Base-by-base conservation (phyloP, 2,888 invertebrate species). In the Cinara cedri region DNA sequence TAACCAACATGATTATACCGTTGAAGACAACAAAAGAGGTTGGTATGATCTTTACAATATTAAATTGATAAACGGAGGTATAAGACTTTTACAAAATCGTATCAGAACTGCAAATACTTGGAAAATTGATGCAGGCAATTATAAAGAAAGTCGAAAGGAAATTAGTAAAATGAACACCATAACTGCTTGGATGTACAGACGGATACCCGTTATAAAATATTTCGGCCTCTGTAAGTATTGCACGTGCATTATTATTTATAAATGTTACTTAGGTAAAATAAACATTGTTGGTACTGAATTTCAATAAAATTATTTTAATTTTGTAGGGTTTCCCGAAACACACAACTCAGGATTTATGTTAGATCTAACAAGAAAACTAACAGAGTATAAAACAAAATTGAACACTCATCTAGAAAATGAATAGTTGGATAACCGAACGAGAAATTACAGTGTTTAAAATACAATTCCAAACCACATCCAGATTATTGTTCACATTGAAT, bases 41-140 rank as follows among this genome's bases (percentile, higher is more conserved):
- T 63, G 63, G 63, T 34, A 21, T 34, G 19, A 46, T 49, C 21
- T 74, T 11, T 74, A 74, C 21, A 62, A 74, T 34, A 62, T 62
- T 62, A 74, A 74, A 62, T 10, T 74, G 63, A 16, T 74, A 14
- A 74, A 74, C 10, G 74, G 74, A 16, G 74, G 74, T 1, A 51
- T 74, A 1, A 63, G 62, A 51, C 11, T 74, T 34, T 46, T 19
- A 34, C 74, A 74, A 51, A 49, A 63, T 49, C 51, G 74, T 63
- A 63, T 62, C 26, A 42, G 1, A 62, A 10, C 11, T 42, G 51
- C n/a, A n/a, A n/a, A 62, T 2, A 16, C 34, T 21, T 74, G 74
- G 74, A 42, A 21, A 62, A 63, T 6, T 42, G 74, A 74, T 34
- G 21, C 2, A 10, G 49, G 34, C 8, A 49, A 8, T 51, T 74